Evolutionary conservation across 2,888 invertebrate genomes (phyloP).

Genomic region (Mesorhabditis belari): DNA sequence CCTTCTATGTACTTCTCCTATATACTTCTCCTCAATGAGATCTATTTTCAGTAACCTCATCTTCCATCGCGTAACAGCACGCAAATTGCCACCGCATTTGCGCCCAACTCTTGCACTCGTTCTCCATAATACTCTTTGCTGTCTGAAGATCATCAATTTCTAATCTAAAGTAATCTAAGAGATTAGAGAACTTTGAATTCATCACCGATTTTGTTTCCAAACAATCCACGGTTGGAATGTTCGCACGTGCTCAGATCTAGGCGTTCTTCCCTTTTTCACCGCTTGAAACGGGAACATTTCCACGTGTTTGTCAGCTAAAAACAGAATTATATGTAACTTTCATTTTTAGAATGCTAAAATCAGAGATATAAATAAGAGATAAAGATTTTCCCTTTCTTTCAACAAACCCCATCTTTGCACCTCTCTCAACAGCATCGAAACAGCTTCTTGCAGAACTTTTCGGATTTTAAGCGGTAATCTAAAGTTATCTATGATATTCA

Average conservation of each 20-base stretch:
- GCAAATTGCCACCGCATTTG: constrained; percentile 30
- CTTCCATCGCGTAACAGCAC: constrained; percentile 27
- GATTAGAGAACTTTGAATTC: background rate
- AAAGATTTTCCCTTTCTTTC: too few species aligned
- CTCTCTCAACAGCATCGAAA: background rate
- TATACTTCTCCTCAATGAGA: background rate
- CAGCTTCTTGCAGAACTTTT: background rate
- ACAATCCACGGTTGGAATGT: constrained; percentile 25
- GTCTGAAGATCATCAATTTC: constrained; percentile 29
- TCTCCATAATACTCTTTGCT: constrained; percentile 18
- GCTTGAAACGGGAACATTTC: constrained; percentile 29
- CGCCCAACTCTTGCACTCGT: constrained; percentile 29
- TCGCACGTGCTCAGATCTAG: constrained; percentile 27
- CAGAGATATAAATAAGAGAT: background rate
- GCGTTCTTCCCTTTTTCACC: constrained; percentile 12
- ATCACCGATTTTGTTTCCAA: constrained; percentile 20
- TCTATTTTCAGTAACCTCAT: background rate
- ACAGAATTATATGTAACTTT: too few species aligned
- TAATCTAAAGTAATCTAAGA: constrained; percentile 2
- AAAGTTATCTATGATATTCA: background rate
- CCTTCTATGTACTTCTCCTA: too few species aligned
- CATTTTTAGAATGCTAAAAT: background rate
- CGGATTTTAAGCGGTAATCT: background rate
- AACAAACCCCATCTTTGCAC: background rate
- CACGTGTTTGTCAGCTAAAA: constrained; percentile 30